These are phyloP conservation scores for Porites australiensis DNA, from an alignment of 64 coral and sea anemone species.

Conservation along the genomic window DNA sequence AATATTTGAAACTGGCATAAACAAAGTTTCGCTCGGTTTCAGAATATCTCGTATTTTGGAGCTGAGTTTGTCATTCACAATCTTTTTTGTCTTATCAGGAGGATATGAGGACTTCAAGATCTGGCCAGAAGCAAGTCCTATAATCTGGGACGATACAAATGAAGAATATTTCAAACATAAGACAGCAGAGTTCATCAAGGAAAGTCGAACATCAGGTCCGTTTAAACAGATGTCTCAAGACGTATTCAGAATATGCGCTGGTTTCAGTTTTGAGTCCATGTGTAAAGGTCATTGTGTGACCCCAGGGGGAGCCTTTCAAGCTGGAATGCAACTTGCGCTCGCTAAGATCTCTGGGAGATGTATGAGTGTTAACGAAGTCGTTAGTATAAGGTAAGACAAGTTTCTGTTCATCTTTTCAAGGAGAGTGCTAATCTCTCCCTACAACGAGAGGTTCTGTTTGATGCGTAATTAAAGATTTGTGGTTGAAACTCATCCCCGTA, in stretches of 20 bases:
- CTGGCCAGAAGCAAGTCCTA: conserved; percentile 5
- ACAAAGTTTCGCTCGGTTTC: no score
- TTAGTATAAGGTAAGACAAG: conserved; percentile 67
- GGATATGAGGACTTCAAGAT: conserved; percentile 24
- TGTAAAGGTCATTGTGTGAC: conserved; percentile 38
- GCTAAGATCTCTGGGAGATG: conserved; percentile 33
- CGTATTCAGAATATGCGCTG: conserved; percentile 17
- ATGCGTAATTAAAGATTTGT: no score
- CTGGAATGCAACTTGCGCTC: conserved; percentile 80
- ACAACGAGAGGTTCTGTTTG: no score
- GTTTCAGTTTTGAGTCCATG: conserved; percentile 15
- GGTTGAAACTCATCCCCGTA: no score
- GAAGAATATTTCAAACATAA: conserved; percentile 15
- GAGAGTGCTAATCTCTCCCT: no score
- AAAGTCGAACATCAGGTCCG: conserved; percentile 15
- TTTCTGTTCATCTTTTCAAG: background rate
- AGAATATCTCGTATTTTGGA: no score
- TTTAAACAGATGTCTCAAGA: conserved; percentile 33
- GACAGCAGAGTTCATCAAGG: background rate
- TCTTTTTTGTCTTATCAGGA: background rate
- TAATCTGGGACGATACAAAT: conserved; percentile 13
- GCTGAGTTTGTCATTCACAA: background rate
- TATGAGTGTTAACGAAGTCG: conserved; percentile 69
- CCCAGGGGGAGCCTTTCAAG: conserved; percentile 80
- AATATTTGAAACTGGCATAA: no score